Conservation (phyloP, 2,797 vertebrate genomes). For the Enteromius trimaculatus region DNA sequence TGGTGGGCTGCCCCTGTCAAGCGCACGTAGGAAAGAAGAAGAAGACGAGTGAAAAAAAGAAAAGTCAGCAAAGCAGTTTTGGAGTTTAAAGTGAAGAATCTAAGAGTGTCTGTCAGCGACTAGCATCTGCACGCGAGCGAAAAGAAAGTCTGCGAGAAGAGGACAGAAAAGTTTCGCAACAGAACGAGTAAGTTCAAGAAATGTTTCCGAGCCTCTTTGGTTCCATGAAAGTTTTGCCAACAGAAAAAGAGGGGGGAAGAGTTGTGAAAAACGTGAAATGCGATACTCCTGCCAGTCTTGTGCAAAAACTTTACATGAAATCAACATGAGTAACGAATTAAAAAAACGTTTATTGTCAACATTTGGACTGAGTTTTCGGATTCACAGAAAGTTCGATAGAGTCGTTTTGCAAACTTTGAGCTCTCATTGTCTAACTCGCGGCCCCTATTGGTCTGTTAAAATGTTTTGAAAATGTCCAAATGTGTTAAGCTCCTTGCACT, state of each 20-base stretch:
- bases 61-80: conserved; percentile 73
- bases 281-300: conserved; percentile 10
- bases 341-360: not conserved
- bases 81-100: conserved; percentile 73
- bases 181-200: conserved; percentile 73
- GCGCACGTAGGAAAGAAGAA: conserved; percentile 59
- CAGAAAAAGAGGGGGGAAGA: conserved; percentile 7
- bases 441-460: conserved; percentile 29
- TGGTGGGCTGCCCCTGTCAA: conserved; percentile 66
- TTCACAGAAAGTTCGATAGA: not conserved
- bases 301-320: not conserved
- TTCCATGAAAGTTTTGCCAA: conserved; percentile 62
- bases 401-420: conserved; percentile 16
- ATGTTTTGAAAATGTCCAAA: not conserved
- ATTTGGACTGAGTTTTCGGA: not conserved
- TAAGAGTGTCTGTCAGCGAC: conserved; percentile 63
- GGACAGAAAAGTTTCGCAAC: conserved; percentile 43
- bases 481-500: conserved; percentile 4
- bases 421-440: conserved; percentile 23
- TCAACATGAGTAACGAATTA: not conserved
- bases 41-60: conserved; percentile 63
- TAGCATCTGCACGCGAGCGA: conserved; percentile 56
- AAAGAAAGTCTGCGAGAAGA: conserved; percentile 21
- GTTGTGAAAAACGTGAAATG: conserved; percentile 23
- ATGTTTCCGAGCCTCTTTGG: conserved; percentile 35